These are phyloP conservation scores for Ethmia dodecea DNA, from an alignment of 2,888 invertebrate genomes.

Conservation along the genomic window DNA sequence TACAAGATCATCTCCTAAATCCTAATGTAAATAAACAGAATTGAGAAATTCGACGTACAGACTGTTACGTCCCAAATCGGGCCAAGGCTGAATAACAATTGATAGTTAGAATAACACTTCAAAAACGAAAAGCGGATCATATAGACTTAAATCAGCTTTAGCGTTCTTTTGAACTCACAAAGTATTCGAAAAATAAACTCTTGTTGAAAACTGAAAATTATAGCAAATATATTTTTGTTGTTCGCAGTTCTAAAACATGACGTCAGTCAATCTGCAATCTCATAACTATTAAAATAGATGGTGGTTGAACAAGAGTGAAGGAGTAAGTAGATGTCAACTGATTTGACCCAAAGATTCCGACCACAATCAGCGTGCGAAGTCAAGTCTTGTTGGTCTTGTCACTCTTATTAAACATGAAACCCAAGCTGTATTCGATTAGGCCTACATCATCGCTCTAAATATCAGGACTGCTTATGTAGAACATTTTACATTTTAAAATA, in stretches of 20 bases:
- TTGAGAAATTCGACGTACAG: slow-evolving; percentile 35
- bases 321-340: slow-evolving; percentile 50
- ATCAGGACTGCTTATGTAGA: neutral
- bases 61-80: slow-evolving; percentile 32
- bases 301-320: slow-evolving; percentile 25
- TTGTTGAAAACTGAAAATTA: slow-evolving; percentile 4
- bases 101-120: slow-evolving; percentile 52
- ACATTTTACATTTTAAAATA: neutral
- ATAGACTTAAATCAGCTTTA: slow-evolving; percentile 24
- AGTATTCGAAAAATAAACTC: too few species aligned
- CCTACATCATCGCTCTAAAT: slow-evolving; percentile 10
- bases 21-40: slow-evolving; percentile 49
- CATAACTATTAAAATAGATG: slow-evolving; percentile 27
- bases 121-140: slow-evolving; percentile 36
- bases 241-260: slow-evolving; percentile 30
- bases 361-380: slow-evolving; percentile 72
- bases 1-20: slow-evolving; percentile 40
- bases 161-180: slow-evolving; percentile 13
- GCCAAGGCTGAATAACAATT: slow-evolving; percentile 61
- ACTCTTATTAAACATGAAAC: slow-evolving; percentile 52
- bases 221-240: slow-evolving; percentile 24
- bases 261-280: slow-evolving; percentile 40
- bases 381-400: slow-evolving; percentile 52
- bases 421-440: slow-evolving; percentile 58
- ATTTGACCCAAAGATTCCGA: slow-evolving; percentile 63